Conservation (phyloP, 2,888 invertebrate genomes). For the Elmis aenea region DNA sequence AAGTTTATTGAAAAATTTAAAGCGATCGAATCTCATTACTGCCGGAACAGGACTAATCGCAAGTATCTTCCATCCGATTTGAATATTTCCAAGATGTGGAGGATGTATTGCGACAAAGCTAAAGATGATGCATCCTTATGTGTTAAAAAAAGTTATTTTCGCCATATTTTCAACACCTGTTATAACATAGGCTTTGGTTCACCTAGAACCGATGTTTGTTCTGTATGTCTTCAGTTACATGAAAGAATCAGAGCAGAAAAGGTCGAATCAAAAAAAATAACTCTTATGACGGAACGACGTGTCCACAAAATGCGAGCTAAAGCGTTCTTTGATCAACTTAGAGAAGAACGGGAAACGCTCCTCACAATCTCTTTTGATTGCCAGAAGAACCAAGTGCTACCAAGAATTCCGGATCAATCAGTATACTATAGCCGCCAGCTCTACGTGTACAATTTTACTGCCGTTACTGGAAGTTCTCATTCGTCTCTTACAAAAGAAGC, state of each 20-base stretch:
- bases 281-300: no score
- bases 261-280: no score
- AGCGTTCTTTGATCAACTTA: conserved; percentile 23
- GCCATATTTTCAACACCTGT: no score
- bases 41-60: no score
- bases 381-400: conserved; percentile 32
- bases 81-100: no score
- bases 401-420: conserved; percentile 32
- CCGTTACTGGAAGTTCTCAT: conserved; percentile 25
- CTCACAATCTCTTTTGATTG: conserved; percentile 32
- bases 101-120: no score
- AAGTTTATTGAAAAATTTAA: no score
- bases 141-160: no score
- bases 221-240: neutral
- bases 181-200: conserved; percentile 1
- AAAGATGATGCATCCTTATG: no score
- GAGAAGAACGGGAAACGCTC: conserved; percentile 15
- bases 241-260: neutral
- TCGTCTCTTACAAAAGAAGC: conserved; percentile 7
- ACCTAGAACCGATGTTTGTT: conserved; percentile 1
- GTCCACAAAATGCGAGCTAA: conserved; percentile 25
- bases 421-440: conserved; percentile 31
- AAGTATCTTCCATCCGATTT: no score
- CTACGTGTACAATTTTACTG: conserved; percentile 29
- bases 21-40: no score